Evolutionary conservation across 2,797 vertebrate species (phyloP).

Genomic region (Eospalax fontanierii): DNA sequence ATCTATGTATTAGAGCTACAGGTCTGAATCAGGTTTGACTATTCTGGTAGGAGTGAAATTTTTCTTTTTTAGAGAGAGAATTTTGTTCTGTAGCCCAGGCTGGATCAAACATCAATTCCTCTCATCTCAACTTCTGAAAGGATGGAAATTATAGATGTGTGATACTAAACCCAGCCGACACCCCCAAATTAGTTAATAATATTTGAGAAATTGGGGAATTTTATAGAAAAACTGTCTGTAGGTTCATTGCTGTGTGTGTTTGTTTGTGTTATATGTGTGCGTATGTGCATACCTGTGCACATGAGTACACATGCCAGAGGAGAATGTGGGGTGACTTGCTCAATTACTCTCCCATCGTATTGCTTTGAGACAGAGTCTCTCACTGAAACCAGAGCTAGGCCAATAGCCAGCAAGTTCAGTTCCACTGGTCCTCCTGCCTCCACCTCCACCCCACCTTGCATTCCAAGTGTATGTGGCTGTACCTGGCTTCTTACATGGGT

Average conservation of each 20-base stretch:
- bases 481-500: background rate
- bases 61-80: background rate
- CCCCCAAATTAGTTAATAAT: slow-evolving; percentile 35
- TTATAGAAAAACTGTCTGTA: background rate
- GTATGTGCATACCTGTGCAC: background rate
- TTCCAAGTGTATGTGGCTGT: background rate
- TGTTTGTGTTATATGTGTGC: background rate
- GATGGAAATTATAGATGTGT: background rate
- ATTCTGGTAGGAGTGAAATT: slow-evolving; percentile 47
- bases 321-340: background rate
- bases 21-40: slow-evolving; percentile 12
- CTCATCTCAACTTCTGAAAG: background rate
- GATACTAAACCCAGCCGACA: background rate
- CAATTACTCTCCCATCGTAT: background rate
- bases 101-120: background rate
- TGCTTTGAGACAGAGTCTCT: background rate
- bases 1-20: background rate
- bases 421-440: background rate
- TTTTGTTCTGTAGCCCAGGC: background rate
- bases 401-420: background rate
- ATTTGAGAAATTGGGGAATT: slow-evolving; percentile 29
- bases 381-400: background rate
- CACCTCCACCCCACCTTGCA: background rate
- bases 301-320: background rate
- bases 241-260: background rate